Evolutionary conservation across 2,113 vertebrate species (phyloP).

Genomic region (Pionites leucogaster): DNA sequence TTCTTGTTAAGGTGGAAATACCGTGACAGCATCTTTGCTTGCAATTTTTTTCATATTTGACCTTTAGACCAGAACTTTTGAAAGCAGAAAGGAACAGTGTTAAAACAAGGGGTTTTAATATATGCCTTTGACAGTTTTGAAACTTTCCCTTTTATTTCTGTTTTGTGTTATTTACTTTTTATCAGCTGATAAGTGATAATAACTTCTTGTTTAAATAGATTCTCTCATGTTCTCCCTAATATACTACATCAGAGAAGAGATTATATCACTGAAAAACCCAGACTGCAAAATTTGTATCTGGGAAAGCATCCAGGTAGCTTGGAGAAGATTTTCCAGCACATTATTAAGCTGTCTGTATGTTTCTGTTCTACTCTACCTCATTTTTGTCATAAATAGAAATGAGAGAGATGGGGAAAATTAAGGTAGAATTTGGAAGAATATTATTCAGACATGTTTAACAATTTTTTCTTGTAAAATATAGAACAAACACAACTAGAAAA

Average conservation of each 20-base stretch:
- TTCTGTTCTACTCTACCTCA: background rate
- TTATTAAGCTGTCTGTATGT: background rate
- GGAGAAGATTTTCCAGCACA: background rate
- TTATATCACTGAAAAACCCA: background rate
- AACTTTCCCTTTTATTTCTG: background rate
- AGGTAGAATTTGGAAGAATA: background rate
- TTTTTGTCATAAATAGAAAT: background rate
- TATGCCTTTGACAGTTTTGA: background rate
- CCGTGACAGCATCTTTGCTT: background rate
- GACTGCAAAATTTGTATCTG: background rate
- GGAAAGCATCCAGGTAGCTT: background rate
- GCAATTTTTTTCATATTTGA: background rate
- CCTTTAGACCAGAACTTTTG: background rate
- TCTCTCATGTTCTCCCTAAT: background rate
- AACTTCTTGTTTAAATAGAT: background rate
- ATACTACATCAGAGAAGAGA: background rate
- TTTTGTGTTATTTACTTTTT: background rate
- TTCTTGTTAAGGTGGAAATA: background rate
- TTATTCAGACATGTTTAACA: background rate
- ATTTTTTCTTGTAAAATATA: background rate
- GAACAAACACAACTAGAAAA: background rate
- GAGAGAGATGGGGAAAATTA: background rate
- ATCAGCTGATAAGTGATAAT: background rate
- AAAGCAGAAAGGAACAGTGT: background rate
- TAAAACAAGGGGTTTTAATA: accelerated